Conservation (phyloP, 2,113 vertebrate genomes). For the Paramisgurnus dabryanus region DNA sequence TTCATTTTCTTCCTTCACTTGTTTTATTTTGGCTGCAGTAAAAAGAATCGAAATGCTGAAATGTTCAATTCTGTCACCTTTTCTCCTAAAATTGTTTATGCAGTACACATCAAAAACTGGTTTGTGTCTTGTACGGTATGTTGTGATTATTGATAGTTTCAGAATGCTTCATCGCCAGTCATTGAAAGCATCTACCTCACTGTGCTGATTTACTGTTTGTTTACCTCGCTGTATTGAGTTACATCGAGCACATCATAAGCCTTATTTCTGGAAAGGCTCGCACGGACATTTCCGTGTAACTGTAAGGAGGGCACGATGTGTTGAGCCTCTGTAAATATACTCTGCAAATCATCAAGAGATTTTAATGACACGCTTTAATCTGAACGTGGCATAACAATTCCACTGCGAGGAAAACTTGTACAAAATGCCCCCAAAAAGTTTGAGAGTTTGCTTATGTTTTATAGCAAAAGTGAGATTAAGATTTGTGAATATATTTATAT, state of each 20-base stretch:
- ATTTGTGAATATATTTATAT: too few relatives aligned
- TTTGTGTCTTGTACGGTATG: conserved; percentile 33
- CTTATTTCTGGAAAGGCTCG: conserved; percentile 34
- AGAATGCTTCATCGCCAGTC: conserved; percentile 67
- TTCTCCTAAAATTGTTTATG: conserved; percentile 10
- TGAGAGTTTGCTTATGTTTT: too few relatives aligned
- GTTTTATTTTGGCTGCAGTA: conserved; percentile 55
- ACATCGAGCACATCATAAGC: conserved; percentile 10
- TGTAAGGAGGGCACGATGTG: neutral
- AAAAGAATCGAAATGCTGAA: conserved; percentile 43
- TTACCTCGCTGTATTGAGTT: conserved; percentile 56
- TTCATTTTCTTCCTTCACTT: conserved; percentile 22
- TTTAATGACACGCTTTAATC: too few relatives aligned
- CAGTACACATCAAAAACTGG: conserved; percentile 16
- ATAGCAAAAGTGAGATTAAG: too few relatives aligned
- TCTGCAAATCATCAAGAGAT: too few relatives aligned
- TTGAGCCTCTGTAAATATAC: too few relatives aligned
- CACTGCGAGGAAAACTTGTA: too few relatives aligned
- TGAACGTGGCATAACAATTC: too few relatives aligned
- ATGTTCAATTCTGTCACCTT: conserved; percentile 35
- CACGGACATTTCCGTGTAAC: neutral
- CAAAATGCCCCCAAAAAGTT: too few relatives aligned
- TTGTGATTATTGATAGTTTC: conserved; percentile 56
- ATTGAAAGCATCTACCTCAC: conserved; percentile 74
- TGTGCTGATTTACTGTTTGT: conserved; percentile 58